Evolutionary conservation across 2,113 vertebrate genomes (phyloP), one percentile per base, ranked within the genome.

Genomic region (Saccopteryx bilineata): DNA sequence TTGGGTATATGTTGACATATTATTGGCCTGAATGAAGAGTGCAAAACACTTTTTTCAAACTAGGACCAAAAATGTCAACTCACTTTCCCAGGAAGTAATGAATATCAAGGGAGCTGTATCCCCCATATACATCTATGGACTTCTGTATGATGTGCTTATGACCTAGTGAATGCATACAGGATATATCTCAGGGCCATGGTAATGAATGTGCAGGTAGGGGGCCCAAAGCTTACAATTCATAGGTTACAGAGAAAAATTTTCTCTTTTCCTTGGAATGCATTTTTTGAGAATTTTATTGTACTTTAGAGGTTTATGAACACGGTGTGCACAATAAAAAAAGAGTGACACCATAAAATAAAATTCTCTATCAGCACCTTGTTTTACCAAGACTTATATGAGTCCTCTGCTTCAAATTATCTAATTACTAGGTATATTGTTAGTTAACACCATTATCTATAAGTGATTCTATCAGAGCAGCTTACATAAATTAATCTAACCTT

Each of bases 381-480:
- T 81, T 87, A 76, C 24, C 89, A 65, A 93, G 31, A 52, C 3
- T 85, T 75, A 12, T 23, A 10, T 66, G 50, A 92, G 82, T 50
- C 5, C 2, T 76, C 1, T 65, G 13, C 52, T 94, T 82, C 50
- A 48, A 46, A 78, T 15, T 48, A 1, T 94, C 54, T 83, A 52
- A 79, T 46, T 78, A 91, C 63, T 50, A 75, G 61, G 4, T 48
- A 69, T 83, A 50, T 63, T 86, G 5, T 82, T 93, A 61, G 39
- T 87, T 82, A 88, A 17, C 7, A 63, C 23, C 39, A 75, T 88
- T 90, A 75, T 31, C 58, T 48, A 65, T 75, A 82, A 83, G 13
- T 46, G 89, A 95, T 71, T 86, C 66, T 93, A 75, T 84, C 58
- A 83, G n/a, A 86, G 14, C 69, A 14, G 5, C 11, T 91, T 50